Evolutionary conservation across 2,888 invertebrate species (phyloP), one percentile per base, ranked within the genome.

Genomic region (Epistrophe eligans): DNA sequence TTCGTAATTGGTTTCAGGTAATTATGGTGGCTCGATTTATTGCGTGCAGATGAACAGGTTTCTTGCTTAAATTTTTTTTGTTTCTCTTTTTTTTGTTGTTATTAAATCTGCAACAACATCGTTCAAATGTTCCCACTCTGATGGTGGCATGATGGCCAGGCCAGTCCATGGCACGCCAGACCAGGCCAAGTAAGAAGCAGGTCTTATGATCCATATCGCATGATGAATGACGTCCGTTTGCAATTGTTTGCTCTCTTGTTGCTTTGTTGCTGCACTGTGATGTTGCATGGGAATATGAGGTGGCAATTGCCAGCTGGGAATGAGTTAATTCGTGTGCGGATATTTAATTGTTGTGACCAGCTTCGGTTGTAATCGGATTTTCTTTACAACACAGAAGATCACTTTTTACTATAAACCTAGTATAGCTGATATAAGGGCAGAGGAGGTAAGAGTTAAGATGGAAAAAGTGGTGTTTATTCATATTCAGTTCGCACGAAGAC

Each of bases 1-100:
- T 81, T 82, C 71, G 74, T 87, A 87, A 87, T 87, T 83, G 87
- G 87, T 82, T 82, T 74, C 71, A 73, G 79, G 83, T 87, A 87
- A 87, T 83, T 83, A 87, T 76, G 76, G 71, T 79, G 72, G 79
- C 66, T 71, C 83, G 74, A 79, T 87, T 87, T 83, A 83, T 87
- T 87, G 87, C 87, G 87, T 87, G 87, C 87, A 79, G 79, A 74
- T 82, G 85, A 83, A 87, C 87, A 83, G 87, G 87, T 87, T 83
- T 82, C 40, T 55, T 55, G 40, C 70, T 55, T 15, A 38, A 1
- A 28, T 28, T 28, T n/a, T 40, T 40, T 55, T 24, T 17, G 38
- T 19, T 38, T 1, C 19, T 50, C 15, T 24, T 11, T 48, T 66
- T 28, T 66, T 48, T 38, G 7, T 55, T 40, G 13, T 70, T n/a